Evolutionary conservation across 2,797 vertebrate species (phyloP), one percentile per base, ranked within the genome.

Genomic region (Allobates femoralis): DNA sequence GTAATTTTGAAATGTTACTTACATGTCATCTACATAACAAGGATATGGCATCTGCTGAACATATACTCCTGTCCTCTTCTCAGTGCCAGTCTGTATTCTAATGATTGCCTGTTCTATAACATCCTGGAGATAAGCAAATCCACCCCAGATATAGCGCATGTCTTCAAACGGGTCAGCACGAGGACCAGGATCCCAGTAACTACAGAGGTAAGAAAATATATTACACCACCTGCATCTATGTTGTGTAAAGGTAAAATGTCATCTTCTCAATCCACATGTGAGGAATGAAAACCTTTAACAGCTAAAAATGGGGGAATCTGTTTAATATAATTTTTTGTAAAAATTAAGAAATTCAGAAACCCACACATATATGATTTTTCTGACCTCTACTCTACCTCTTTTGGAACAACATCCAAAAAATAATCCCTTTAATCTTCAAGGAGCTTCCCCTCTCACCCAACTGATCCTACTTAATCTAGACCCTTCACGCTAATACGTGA

Each of bases 21-120:
- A 99, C 98, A 99, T 96, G 89, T 99, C 98, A 89, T 99, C 98
- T 0, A 99, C 98, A 0, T 98, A 99, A 91, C 98, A 99, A 0
- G 98, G 98, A 85, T 99, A 99, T 0, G 98, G 98, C 98, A 99
- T 99, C 94, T 99, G 98, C 89, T 99, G 98, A 84, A 99, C 93
- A 81, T 99, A 99, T 89, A 99, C 93, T 0, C 98, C 98, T 0
- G 96, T 99, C 90, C 92, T 97, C 91, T 97, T 96, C 90, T 96
- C 96, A 0, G 90, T 94, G 86, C 98, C 98, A 0, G 98, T 99
- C 89, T 98, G 88, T 5, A 97, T 95, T 82, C 97, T 94, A 90
- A 99, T 98, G 92, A 99, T 97, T 0, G 97, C 97, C 5, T 99
- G 97, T 66, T 99, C 98, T 0, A 99, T 92, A 58, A 99, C 96